Percentiles rank a stretch among this genome's conserved stretches.
Conservation (phyloP, 1,140 invertebrate species). For the Trichomalopsis sarcophagae region DNA sequence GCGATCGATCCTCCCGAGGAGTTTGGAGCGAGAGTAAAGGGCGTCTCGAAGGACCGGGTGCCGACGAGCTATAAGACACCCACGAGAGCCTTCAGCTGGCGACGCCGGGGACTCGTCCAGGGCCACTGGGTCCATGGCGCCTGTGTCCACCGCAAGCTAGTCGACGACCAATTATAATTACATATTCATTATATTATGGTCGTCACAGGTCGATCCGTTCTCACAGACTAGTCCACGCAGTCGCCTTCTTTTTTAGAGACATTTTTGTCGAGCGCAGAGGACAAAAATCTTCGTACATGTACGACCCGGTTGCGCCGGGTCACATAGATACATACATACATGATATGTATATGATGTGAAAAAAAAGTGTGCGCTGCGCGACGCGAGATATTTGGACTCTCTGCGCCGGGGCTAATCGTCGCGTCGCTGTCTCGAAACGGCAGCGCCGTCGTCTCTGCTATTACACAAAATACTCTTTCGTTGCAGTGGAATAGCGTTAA, state of each 20-base stretch:
- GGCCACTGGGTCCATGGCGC: conserved; percentile 71
- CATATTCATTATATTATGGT: background rate
- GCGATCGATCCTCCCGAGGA: conserved; percentile 1
- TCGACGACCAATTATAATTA: conserved; percentile 58
- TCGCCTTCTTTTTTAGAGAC: background rate
- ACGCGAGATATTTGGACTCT: conserved; percentile 14
- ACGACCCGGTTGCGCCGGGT: background rate
- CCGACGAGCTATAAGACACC: background rate
- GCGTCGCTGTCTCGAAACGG: conserved; percentile 21
- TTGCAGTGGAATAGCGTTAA: background rate
- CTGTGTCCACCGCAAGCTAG: conserved; percentile 74
- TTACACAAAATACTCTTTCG: conserved; percentile 4
- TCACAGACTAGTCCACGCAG: conserved; percentile 32
- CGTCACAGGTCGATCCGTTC: background rate
- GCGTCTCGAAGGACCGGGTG: background rate
- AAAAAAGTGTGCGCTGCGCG: background rate
- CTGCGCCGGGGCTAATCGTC: conserved; percentile 1
- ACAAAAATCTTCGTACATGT: conserved; percentile 1
- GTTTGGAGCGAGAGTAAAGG: background rate
- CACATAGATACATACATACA: background rate
- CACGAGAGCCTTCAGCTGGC: background rate
- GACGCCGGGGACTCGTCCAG: conserved; percentile 55
- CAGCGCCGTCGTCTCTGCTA: conserved; percentile 1
- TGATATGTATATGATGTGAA: background rate
- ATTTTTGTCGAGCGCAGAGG: conserved; percentile 39